Base-by-base conservation (phyloP, 2,888 invertebrate genomes). In the Coelinius sp. region DNA sequence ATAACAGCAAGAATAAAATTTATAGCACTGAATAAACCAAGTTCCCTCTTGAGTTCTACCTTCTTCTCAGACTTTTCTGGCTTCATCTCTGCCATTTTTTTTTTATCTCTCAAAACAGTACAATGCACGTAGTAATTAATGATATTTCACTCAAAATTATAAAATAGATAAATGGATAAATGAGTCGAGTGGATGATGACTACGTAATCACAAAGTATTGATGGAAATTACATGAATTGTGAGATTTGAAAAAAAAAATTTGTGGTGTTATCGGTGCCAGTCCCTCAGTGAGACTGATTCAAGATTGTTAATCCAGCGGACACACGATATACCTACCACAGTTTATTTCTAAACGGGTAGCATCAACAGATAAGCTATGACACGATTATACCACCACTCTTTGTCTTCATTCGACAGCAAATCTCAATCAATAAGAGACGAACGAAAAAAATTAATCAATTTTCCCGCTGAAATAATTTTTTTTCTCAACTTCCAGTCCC, bases 1-100 rank as follows among this genome's bases (percentile, higher is more conserved):
- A 96, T 96, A 4, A 95, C 95, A 66, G 95, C 94, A 10, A 95
- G 91, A 77, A 96, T 95, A 77, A 95, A 90, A 83, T 94, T 94
- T 31, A 94, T 91, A 5, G 95, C 96, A 63, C 95, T 94, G 83
- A 94, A 91, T 0, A 96, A 89, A 0, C 95, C 95, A 63, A 96
- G 88, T 85, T 94, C 93, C 78, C 94, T 89, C 86, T 93, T 93
- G 76, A 95, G 90, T 78, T 91, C 91, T 10, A 93, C 90, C 69
- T 67, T 67, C 17, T 76, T 52, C 12, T 22, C 49, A 31, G 66
- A 68, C 17, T 70, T 46, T 44, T 31, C 35, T 5, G 35, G 38
- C 53, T 71, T 67, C 44, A 56, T 49, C 62, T 22, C 41, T 46
- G 44, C 62, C 35, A 44, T 68, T 46, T 49, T 69, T 63, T 8